phyloP scores from a whole-genome alignment of 2,113 vertebrate species.

The Nycticryphes semicollaris region DNA sequence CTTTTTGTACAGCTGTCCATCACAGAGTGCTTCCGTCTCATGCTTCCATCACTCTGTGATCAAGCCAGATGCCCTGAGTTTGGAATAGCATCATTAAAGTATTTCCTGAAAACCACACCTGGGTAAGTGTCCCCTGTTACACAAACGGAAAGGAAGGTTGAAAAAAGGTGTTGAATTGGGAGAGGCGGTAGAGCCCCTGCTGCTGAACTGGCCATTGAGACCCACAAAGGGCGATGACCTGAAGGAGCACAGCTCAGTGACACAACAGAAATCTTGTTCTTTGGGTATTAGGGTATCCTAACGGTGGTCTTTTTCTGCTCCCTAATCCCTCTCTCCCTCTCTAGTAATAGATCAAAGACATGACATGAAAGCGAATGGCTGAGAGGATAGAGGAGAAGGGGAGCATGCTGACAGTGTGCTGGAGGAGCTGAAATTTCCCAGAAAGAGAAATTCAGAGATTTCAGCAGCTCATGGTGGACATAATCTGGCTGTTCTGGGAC shows the following conservation, averaged over 20 bases:
- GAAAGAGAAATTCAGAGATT: neutral
- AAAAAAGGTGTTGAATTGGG: neutral
- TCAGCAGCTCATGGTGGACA: neutral
- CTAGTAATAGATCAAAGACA: neutral
- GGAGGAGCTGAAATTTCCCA: neutral
- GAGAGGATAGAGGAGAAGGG: neutral
- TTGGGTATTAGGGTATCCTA: neutral
- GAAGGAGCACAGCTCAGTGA: neutral
- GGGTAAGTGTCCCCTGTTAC: neutral
- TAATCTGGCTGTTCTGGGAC: neutral
- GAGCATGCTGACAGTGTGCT: neutral
- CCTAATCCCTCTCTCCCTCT: neutral
- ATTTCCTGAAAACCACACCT: neutral
- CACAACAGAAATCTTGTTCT: neutral
- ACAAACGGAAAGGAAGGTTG: neutral
- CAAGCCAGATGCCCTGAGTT: neutral
- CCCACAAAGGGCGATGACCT: neutral
- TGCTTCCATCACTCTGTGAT: neutral
- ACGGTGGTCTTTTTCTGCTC: neutral
- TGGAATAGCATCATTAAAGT: neutral
- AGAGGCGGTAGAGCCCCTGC: neutral
- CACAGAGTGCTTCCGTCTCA: neutral
- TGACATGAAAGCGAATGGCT: conserved; percentile 10
- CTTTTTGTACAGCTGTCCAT: too few species aligned
- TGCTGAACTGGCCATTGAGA: neutral